Base-by-base conservation (phyloP, 1,140 invertebrate genomes). In the Papilio machaon region DNA sequence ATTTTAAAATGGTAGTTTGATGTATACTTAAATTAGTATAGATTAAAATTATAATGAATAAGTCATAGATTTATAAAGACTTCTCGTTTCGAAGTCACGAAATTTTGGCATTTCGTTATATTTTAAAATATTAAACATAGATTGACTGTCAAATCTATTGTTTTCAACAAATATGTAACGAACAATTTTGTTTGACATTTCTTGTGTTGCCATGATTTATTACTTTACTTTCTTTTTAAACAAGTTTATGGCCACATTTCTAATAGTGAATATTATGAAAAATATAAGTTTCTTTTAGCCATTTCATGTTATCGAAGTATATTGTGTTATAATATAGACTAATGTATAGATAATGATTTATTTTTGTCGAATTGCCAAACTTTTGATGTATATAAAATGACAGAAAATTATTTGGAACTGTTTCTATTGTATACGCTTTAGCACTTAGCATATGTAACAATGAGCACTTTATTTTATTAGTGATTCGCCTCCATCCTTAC, bases 361-460 rank as follows among this genome's bases (percentile, higher is more conserved):
- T 84, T 85, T 84, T 90, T 92, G 91, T 89, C 91, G 91, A 92
- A 92, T 93, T 90, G 85, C 89, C 90, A 90, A 92, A 88, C 64
- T 70, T 87, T 54, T 49, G 64, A 73, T 87, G 84, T 85, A 85
- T 67, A 81, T 84, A 85, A 82, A 83, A 84, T 84, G 84, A 79
- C 70, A 58, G 70, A 79, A 80, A 80, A 83, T 47, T 54, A 15
- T 52, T 80, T 67, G 23, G 23, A 15, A 78, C 49, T 52, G 17
- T 19, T 30, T 60, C 35, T 30, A 86, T 67, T 85, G 83, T 83
- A 85, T 83, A 82, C 80, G 70, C 80, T 84, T 81, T 67, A 87
- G 83, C 87, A 86, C 86, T 77, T 85, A 84, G 79, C 81, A 87
- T 78, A 38, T 85, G 81, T 85, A 85, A 85, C 80, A 83, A 54